Evolutionary conservation across 92 coral and sea anemone species (phyloP), one percentile per base, ranked within the genome.

Genomic region (Pocillopora meandrina): DNA sequence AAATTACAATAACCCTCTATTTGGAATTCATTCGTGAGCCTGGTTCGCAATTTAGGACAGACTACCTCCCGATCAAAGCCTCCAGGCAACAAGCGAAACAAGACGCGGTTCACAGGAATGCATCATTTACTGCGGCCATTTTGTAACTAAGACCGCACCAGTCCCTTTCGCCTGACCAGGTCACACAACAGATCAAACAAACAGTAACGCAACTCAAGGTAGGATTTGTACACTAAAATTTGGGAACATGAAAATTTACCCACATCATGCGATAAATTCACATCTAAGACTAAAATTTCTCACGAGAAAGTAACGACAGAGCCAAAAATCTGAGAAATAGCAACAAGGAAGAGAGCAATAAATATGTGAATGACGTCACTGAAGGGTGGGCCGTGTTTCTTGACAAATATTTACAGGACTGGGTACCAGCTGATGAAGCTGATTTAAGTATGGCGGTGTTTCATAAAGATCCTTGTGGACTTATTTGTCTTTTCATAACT

Each of bases 391-490:
- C 76, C 67, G 66, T 34, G 74, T 55, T 56, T 72, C 35, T 47
- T 61, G 60, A 14, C 52, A 68, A 68, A 49, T 33, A 13, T 7
- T 69, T 35, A 33, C 17, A 13, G 66, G 71, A 63, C 86, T 82
- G 86, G 79, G 79, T 2, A 61, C 86, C 12, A 42, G 21, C 59
- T 60, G 47, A 71, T 61, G 16, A 20, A 58, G 57, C 61, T 72
- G 66, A 82, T 72, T 71, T 65, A 31, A 66, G 56, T 73, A 95
- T 96, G 98, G 98, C 90, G 92, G 97, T 95, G 86, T 94, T 96
- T 82, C 98, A 87, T 65, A 93, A 77, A 76, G 98, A 96, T 83
- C 98, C 98, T 75, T 96, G 98, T 72, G 98, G 98, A n/a, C 78
- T 96, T 56, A 87, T 92, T 61, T 96, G 98, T 72, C 81, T 96